Evolutionary conservation across 2,797 vertebrate genomes (phyloP), one percentile per base, ranked within the genome.

Genomic region (Scleropages formosus): DNA sequence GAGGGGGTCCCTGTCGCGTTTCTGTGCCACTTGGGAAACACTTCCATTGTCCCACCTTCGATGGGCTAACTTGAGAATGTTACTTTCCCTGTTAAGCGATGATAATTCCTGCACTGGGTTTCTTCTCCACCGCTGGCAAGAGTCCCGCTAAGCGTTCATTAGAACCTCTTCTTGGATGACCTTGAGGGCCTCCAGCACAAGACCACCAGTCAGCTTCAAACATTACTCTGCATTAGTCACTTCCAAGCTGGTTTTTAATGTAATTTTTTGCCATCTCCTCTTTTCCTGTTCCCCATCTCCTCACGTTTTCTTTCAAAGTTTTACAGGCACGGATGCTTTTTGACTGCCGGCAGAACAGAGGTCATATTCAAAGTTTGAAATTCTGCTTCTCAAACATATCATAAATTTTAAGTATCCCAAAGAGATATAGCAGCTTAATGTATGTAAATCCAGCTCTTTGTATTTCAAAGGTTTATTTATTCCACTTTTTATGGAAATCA

Each of bases 131-230:
- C 90, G 92, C 92, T 90, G 89, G 89, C 93, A 90, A 83, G 84
- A 86, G 87, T 79, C 85, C 86, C 86, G 86, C 87, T 90, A 90
- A 87, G 83, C 87, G 90, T 88, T 92, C 91, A 91, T 93, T 92
- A 93, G 86, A 88, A 84, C 59, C 68, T 80, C 87, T 83, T 88
- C 82, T 84, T 77, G 82, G 81, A 84, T 95, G 92, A 95, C 94
- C 94, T 90, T 86, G 82, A 88, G 82, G 88, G 91, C 90, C 91
- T 91, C 90, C 79, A 87, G 88, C 88, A 90, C 91, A 92, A 94
- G 92, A 90, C 93, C 93, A 88, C 79, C 89, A 94, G 93, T 93
- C 92, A 94, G 94, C 94, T 95, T 95, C 93, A 96, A 93, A 95
- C 93, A 92, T 91, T 87, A 93, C 88, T 88, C 89, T 92, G 90